phyloP scores from a whole-genome alignment of 2,113 vertebrate species.

The Dasypus novemcinctus region DNA sequence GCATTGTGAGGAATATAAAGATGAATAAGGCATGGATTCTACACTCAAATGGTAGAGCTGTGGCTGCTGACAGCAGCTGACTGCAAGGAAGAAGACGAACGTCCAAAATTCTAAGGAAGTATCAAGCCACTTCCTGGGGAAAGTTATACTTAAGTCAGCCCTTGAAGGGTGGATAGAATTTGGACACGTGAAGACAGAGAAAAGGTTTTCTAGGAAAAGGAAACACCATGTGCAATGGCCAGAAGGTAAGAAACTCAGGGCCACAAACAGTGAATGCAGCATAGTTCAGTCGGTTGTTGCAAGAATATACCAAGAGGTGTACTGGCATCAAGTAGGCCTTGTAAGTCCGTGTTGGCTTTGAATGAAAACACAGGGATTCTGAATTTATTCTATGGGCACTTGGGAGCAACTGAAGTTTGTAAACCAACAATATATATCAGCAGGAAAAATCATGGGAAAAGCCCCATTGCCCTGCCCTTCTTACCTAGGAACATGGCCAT shows the following conservation, averaged over 20 bases:
- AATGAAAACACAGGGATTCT: not conserved
- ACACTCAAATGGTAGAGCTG: not conserved
- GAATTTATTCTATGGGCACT: not conserved
- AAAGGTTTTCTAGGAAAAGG: constrained; percentile 3
- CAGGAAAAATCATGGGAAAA: not conserved
- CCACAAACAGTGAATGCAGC: not conserved
- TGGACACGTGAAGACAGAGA: not conserved
- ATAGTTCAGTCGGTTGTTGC: not conserved
- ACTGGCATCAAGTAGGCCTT: not conserved
- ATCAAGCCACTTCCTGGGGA: not conserved
- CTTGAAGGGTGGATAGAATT: not conserved
- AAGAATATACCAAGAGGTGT: not conserved
- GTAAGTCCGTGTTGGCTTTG: not conserved
- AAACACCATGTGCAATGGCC: not conserved
- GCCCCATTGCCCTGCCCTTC: not conserved
- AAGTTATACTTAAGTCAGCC: not conserved
- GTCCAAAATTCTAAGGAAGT: not conserved
- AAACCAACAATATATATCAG: not conserved
- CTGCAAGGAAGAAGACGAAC: not conserved
- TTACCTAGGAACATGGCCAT: constrained; percentile 95
- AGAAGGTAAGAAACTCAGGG: not conserved
- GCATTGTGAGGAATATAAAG: not conserved
- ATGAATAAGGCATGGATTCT: not conserved
- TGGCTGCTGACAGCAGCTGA: not conserved
- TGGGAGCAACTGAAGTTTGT: not conserved